Base-by-base conservation (phyloP, 2,888 invertebrate species). In the Drosophila trichaetosa region DNA sequence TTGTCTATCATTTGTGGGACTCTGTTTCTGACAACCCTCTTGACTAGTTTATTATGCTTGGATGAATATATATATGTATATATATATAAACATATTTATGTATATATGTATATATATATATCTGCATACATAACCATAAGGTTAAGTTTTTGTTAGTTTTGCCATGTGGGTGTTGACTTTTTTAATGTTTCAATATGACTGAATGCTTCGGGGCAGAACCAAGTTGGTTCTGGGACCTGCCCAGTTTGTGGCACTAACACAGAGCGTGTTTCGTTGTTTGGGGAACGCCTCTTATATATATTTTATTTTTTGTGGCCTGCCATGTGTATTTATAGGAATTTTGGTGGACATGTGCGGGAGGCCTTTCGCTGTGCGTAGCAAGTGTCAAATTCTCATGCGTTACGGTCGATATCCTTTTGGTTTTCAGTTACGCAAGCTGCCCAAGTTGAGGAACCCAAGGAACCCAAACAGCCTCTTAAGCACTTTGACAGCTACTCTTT, bases 151-250 rank as follows among this genome's bases (percentile, higher is more conserved):
- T 87, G 74, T 78, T 79, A 74, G 75, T 74, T 85, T 82, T 51
- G 79, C 66, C 76, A 74, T 87, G 86, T 79, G 88, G 91, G 90
- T 87, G 91, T 90, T 90, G 89, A 90, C 90, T 90, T 76, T 90
- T 87, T 88, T 89, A 87, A 90, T 87, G 87, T 90, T 87, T 87
- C 90, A 90, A 87, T 90, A 88, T 91, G 87, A 83, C 87, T 90
- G 88, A 87, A 90, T 83, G 89, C 83, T 69, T 66, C 51, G 65
- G 79, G 79, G 82, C 79, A 73, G 76, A 63, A 67, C 69, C 69
- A 68, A 67, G 71, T 60, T 69, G 42, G 66, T 79, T 67, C 51
- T 67, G 67, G 73, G 76, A 67, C 79, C 69, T 56, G 42, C 85
- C 86, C 83, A 69, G 60, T 81, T 83, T 66, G 68, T 70, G 61